A percentile compares a stretch with the other conserved stretches of the same genome.
These are phyloP conservation scores for Pangasius sanitwongsei DNA, from an alignment of 2,797 vertebrate species.

Conservation along the genomic window DNA sequence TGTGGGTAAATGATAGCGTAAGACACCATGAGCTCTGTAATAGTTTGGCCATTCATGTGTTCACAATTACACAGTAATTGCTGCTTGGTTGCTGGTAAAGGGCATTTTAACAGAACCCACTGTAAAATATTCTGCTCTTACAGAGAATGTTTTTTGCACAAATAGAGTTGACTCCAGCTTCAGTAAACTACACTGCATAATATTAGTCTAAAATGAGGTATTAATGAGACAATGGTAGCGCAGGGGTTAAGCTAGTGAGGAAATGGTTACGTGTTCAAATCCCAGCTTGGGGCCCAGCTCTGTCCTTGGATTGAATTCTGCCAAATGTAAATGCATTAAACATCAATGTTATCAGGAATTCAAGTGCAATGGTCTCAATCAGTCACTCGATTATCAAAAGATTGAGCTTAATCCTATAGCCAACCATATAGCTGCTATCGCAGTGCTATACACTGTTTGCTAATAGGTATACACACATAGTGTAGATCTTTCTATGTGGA, in stretches of 20 bases:
- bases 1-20: slow-evolving; percentile 28
- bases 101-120: background rate
- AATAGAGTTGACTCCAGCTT: background rate
- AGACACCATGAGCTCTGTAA: slow-evolving; percentile 39
- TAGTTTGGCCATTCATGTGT: slow-evolving; percentile 33
- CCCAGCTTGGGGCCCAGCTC: no score
- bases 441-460: background rate
- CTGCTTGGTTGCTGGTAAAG: slow-evolving; percentile 36
- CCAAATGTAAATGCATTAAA: background rate
- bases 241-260: background rate
- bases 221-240: background rate
- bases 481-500: background rate
- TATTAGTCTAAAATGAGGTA: slow-evolving; percentile 6
- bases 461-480: background rate
- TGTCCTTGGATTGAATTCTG: background rate
- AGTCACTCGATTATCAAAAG: background rate
- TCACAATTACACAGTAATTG: slow-evolving; percentile 49
- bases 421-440: background rate
- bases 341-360: background rate
- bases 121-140: background rate
- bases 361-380: background rate
- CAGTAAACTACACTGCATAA: background rate
- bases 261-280: background rate
- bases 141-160: background rate
- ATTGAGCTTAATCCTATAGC: background rate